Evolutionary conservation across 2,797 vertebrate genomes (phyloP), one percentile per base, ranked within the genome.

Genomic region (Philypnodon macrostomus): DNA sequence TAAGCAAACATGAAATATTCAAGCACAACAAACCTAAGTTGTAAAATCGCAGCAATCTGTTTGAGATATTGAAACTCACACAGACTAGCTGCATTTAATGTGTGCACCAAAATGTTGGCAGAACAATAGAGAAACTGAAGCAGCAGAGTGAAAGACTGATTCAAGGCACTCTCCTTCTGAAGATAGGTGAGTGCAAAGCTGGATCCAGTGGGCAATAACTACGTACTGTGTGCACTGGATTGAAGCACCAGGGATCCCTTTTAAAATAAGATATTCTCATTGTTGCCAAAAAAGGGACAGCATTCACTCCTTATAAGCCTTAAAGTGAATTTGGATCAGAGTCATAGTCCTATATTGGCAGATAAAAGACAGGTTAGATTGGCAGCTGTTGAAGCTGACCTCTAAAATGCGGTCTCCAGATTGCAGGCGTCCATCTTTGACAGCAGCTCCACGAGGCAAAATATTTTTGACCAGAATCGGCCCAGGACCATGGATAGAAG

Each of bases 401-500:
- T 99, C 95, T 27, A 98, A 78, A 73, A 99, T 96, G 73, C 95
- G 90, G 84, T 99, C 97, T 53, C 95, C 97, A 36, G 95, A 94
- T 70, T 96, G 93, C 63, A 99, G 88, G 39, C 94, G 93, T 35
- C 96, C 95, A 58, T 99, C 97, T 85, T 95, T 96, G 53, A 98
- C 79, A 35, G 97, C 97, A 38, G 97, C 97, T 67, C 97, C 96
- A 39, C 94, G 93, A 7, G 94, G 91, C n/a, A 99, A 87, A 82
- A 99, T 98, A 73, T 97, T 99, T 83, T 99, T 99, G 45, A 99
- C 94, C 12, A 98, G 93, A 77, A 99, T 98, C 0, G 96, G 96
- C 34, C 96, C 94, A 0, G 92, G 93, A n/a, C 92, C 94, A 0
- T 97, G 95, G 4, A 96, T 83, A 16, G 95, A 93, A 39, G 95